Evolutionary conservation across 2,888 invertebrate species (phyloP), one percentile per base, ranked within the genome.

Genomic region (Atrina japonica): DNA sequence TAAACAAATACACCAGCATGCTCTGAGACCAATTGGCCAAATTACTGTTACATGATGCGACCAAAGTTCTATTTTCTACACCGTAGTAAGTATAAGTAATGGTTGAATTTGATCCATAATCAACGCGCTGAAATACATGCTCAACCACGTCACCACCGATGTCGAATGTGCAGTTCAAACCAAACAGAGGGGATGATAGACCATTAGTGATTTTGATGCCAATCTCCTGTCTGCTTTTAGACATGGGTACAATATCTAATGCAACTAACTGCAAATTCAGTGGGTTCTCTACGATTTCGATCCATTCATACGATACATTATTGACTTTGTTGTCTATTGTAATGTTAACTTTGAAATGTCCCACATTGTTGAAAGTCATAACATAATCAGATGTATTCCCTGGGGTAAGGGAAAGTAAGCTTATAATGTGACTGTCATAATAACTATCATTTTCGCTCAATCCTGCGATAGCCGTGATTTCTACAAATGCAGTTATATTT

Each of bases 121-220:
- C 18, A 9, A 55, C 61, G 16, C 47, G 14, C 29, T 63, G 56
- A 27, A 64, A 41, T 1, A 55, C 21, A 18, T 43, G 25, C n/a
- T 40, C 7, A 2, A 41, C 40, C 11, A 52, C 47, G 9, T 49
- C 58, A 1, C 63, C 66, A 45, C 64, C 49, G 16, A 72, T 55
- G 29, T 66, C 43, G 25, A 72, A 63, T 11, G 41, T 35, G 52
- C 71, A 72, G 9, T 61, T 66, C 3, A 72, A 40, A 35, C 67
- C 67, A 14, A 52, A 64, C 43, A 72, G 45, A 1, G 71, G 71
- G 11, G 66, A 66, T 27, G 41, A 23, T 23, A 6, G 2, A n/a
- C 40, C 21, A n/a, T 61, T 58, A 16, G 41, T 56, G 30, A 72
- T 55, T n/a, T 60, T 25, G 5, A 72, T 35, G 14, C 66, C 64